Conservation (phyloP, 2,888 invertebrate genomes). For the Carterocephalus palaemon region DNA sequence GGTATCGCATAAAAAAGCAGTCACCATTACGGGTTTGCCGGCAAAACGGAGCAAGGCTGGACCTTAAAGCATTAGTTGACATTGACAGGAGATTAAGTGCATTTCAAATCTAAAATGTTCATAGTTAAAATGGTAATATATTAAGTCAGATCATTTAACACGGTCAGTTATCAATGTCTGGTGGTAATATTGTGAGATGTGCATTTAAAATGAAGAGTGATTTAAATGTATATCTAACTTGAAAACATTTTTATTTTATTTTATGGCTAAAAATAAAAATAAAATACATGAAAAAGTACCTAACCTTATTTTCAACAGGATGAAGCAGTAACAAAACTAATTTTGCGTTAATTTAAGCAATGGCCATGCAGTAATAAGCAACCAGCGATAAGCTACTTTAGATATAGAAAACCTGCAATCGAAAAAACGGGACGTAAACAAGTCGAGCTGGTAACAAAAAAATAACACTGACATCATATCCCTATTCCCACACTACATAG, state of each 20-base stretch:
- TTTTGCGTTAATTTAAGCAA: slow-evolving; percentile 19
- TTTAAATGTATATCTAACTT: no score
- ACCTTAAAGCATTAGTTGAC: slow-evolving; percentile 49
- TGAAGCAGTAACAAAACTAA: slow-evolving; percentile 9
- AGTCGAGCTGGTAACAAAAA: slow-evolving; percentile 34
- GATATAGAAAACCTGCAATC: slow-evolving; percentile 18
- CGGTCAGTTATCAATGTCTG: slow-evolving; percentile 19
- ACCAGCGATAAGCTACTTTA: slow-evolving; percentile 9
- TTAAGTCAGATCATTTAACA: slow-evolving; percentile 13
- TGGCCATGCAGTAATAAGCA: slow-evolving; percentile 14
- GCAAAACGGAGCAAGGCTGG: slow-evolving; percentile 53
- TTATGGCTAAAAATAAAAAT: slow-evolving; percentile 3
- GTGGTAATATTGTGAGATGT: slow-evolving; percentile 1
- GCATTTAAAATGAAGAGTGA: no score
- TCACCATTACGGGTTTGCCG: slow-evolving; percentile 46
- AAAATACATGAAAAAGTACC: slow-evolving; percentile 6
- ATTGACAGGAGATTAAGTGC: slow-evolving; percentile 47
- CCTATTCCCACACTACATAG: slow-evolving; percentile 59
- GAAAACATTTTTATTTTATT: no score
- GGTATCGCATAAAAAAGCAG: slow-evolving; percentile 55
- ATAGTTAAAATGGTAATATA: slow-evolving; percentile 23
- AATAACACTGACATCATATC: slow-evolving; percentile 59
- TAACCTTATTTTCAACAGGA: neutral
- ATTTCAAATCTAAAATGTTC: slow-evolving; percentile 35
- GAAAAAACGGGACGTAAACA: slow-evolving; percentile 49